Base-by-base conservation (phyloP, 1,140 invertebrate species). In the Formica selysi region DNA sequence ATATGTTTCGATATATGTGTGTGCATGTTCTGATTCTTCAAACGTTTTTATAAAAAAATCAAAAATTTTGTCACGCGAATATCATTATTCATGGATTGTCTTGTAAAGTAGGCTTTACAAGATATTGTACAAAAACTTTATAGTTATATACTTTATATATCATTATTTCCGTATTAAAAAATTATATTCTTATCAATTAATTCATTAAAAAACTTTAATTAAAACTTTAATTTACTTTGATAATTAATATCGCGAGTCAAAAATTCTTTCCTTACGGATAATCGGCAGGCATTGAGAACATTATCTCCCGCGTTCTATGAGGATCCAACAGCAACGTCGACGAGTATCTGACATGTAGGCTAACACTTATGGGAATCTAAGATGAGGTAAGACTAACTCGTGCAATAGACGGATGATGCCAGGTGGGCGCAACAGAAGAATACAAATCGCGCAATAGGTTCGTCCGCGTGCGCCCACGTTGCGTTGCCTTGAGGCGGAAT, bases 401-500 rank as follows among this genome's bases (percentile, higher is more conserved):
- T 74, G 78, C 85, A 87, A 92, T 76, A 88, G 51, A 79, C 59
- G 80, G 59, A 76, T 71, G 71, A 74, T 88, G 86, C 32, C 84
- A 78, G 76, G 76, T 86, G 74, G 76, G 54, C 76, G 78, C 67
- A 83, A 87, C 78, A 89, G 74, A 81, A 86, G 87, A 92, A 73
- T 83, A 92, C 87, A 89, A 87, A 86, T 92, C 83, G 81, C 87
- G 80, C 89, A 91, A 89, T 70, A 87, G 79, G 36, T 29, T 54
- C 62, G 85, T 81, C 59, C 62, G 79, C 79, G 61, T 36, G 36
- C 86, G 70, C 88, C 76, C 71, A 86, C 79, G 73, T 67, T 83
- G 85, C 71, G 79, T 91, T 91, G 92, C 87, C 88, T 85, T 62
- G 65, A 76, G 74, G 67, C 65, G 86, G 68, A 90, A 93, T 92